Evolutionary conservation across 2,113 vertebrate species (phyloP).

Genomic region (Osmerus eperlanus): DNA sequence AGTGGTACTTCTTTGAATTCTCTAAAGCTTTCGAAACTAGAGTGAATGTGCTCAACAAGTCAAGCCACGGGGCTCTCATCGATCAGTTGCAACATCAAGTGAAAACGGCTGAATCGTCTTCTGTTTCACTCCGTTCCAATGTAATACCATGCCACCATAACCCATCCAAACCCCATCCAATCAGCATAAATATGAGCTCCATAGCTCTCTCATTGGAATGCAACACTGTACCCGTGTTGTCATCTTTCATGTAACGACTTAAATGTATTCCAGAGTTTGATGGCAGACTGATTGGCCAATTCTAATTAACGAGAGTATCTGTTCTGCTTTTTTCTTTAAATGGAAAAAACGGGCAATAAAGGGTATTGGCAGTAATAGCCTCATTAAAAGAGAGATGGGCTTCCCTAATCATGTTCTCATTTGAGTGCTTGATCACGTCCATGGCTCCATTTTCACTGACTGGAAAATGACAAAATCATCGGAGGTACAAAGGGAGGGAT

Average conservation of each 20-base stretch:
- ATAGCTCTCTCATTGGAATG: constrained; percentile 7
- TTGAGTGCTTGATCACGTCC: constrained; percentile 19
- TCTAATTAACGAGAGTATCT: constrained; percentile 29
- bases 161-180: constrained; percentile 18
- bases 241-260: constrained; percentile 10
- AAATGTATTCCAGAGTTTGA: constrained; percentile 10
- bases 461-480: constrained; percentile 33
- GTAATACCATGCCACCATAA: constrained; percentile 19
- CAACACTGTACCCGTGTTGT: constrained; percentile 1
- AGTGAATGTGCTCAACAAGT: constrained; percentile 39
- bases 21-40: constrained; percentile 37
- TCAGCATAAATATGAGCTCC: constrained; percentile 10
- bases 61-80: constrained; percentile 38
- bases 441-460: constrained; percentile 23
- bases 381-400: constrained; percentile 28
- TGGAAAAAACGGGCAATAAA: constrained; percentile 23
- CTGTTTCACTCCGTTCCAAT: constrained; percentile 15
- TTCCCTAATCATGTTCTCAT: constrained; percentile 12
- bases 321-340: constrained; percentile 14
- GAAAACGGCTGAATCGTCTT: constrained; percentile 20
- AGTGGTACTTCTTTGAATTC: constrained; percentile 41
- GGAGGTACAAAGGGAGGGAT: neutral
- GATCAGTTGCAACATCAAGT: constrained; percentile 38
- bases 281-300: constrained; percentile 23
- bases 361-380: constrained; percentile 3